Base-by-base conservation (phyloP, 2,113 vertebrate species). In the Megatriorchis doriae region DNA sequence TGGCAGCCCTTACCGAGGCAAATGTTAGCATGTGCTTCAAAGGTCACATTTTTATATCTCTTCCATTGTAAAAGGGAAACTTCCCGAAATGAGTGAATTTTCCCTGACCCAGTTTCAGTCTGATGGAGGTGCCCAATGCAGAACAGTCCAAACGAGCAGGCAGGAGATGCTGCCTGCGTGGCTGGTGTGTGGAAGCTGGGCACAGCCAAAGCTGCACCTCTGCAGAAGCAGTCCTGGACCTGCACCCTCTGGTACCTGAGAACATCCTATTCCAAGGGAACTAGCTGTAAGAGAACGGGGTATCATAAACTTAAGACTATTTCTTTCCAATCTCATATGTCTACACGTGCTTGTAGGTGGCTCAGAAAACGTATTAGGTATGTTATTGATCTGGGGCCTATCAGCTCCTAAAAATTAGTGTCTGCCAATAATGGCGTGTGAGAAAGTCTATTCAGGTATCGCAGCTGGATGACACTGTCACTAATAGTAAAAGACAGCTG, bases 161-260 rank as follows among this genome's bases (percentile, higher is more conserved):
- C 18, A n/a, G 81, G 42, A 66, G 31, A 15, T 5, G 62, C 20
- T 50, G 20, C 48, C 25, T 7, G 42, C 1, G 0, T 2, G 53
- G 56, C 62, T 59, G 74, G 42, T 2, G 0, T 3, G 0, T 1
- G 25, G 67, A 11, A 45, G 36, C 52, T 5, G 9, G 31, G 43
- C 47, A 52, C 36, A 47, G 50, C 4, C 55, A 19, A 50, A 74
- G 78, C 59, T 74, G 81, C n/a, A 23, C 12, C 71, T 40, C 72
- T 50, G 43, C 31, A 78, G 34, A 38, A n/a, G 13, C 11, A 43
- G 20, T 11, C 31, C 58, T 38, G 32, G 36, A 45, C 48, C 47
- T 10, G 42, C 65, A 36, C 3, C 27, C 43, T 36, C 65, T 20
- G 40, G 5, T 13, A 11, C 36, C 7, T 34, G 16, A 14, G 3